Percentiles rank a stretch among this genome's conserved stretches.
Evolutionary conservation across 2,888 invertebrate genomes (phyloP).

Genomic region (Leucoma salicis): DNA sequence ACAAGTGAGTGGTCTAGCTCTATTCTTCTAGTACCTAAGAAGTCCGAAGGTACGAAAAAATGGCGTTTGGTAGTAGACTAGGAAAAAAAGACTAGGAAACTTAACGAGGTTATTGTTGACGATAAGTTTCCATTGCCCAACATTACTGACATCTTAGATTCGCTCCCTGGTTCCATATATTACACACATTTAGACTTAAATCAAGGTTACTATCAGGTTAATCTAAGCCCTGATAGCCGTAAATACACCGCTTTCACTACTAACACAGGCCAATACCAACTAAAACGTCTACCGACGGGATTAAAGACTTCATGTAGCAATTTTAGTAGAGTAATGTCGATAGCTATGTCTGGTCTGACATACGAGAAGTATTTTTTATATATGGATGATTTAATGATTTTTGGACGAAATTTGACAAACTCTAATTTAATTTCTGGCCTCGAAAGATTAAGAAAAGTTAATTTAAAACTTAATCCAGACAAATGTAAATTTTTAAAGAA

Average conservation of each 20-base stretch:
- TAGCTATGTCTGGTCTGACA: constrained; percentile 1
- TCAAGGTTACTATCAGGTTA: background rate
- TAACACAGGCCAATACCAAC: background rate
- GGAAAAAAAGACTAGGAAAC: background rate
- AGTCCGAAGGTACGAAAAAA: background rate
- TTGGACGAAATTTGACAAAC: background rate
- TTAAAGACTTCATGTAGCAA: background rate
- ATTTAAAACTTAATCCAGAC: constrained; percentile 1
- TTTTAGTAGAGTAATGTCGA: background rate
- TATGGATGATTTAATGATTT: background rate
- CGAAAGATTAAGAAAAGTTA: constrained; percentile 7
- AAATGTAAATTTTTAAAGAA: background rate
- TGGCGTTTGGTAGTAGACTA: background rate
- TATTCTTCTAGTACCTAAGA: background rate
- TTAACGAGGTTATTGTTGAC: background rate
- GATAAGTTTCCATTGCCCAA: background rate
- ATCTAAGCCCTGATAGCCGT: too few relatives aligned
- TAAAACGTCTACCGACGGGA: background rate
- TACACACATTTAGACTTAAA: background rate
- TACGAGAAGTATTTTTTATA: constrained; percentile 1
- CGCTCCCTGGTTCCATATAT: background rate
- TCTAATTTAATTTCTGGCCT: too few relatives aligned
- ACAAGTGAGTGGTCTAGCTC: background rate
- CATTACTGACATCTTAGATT: background rate
- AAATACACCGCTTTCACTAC: background rate